These are phyloP conservation scores for Aphidius gifuensis DNA, from an alignment of 1,140 invertebrate genomes.

Conservation along the genomic window DNA sequence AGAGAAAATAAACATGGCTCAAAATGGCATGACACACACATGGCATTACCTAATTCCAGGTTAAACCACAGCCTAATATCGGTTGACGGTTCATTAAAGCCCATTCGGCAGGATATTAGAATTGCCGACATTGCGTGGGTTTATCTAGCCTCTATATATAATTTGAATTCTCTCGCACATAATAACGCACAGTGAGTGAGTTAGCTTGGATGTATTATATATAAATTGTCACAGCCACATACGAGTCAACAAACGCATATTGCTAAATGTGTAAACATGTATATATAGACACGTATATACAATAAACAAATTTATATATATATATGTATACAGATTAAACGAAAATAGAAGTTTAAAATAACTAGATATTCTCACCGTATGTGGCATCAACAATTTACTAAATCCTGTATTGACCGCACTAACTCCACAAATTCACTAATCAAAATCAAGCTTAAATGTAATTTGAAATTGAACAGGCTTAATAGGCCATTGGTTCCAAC, in stretches of 20 bases:
- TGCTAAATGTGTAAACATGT: too few species aligned
- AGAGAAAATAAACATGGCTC: background rate
- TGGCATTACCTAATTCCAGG: slow-evolving; percentile 20
- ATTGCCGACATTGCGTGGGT: slow-evolving; percentile 42
- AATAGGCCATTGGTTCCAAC: slow-evolving; percentile 8
- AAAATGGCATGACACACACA: slow-evolving; percentile 3
- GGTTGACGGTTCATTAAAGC: slow-evolving; percentile 44
- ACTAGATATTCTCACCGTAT: background rate
- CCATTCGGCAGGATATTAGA: slow-evolving; percentile 42
- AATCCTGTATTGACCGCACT: too few species aligned
- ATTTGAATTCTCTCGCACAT: slow-evolving; percentile 9
- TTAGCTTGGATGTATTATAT: too few species aligned
- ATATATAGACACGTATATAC: too few species aligned
- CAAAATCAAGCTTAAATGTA: slow-evolving; percentile 19
- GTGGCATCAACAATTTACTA: too few species aligned
- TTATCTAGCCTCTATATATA: slow-evolving; percentile 30
- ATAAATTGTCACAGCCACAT: too few species aligned
- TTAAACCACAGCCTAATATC: slow-evolving; percentile 33
- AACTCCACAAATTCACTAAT: slow-evolving; percentile 18
- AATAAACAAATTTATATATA: too few species aligned
- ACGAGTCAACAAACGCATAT: too few species aligned
- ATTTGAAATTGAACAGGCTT: slow-evolving; percentile 25
- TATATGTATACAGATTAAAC: too few species aligned
- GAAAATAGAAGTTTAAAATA: background rate
- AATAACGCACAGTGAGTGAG: too few species aligned